Evolutionary conservation across 2,888 invertebrate genomes (phyloP), one percentile per base, ranked within the genome.

Genomic region (Drosophila macrospina): DNA sequence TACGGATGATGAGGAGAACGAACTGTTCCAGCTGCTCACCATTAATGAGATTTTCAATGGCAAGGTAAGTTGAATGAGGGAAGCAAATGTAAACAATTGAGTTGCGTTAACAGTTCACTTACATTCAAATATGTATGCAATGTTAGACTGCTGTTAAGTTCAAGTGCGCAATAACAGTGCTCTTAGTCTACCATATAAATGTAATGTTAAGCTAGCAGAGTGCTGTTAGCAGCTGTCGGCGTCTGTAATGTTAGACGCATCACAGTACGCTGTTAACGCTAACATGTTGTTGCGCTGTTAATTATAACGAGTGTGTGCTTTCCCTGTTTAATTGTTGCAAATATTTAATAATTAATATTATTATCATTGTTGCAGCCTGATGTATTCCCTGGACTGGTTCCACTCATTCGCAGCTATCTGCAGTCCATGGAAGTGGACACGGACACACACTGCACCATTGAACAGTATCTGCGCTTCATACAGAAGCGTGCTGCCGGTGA

Each of bases 31-130:
- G 0, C 94, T 96, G 85, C 96, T 99, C 96, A 96, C 97, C n/a
- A 94, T 99, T 76, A 95, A 98, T 91, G 98, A 99, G 93, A 99
- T 99, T 88, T 97, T 99, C 85, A 99, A 99, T 92, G 99, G 99
- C 90, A 96, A 91, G 86, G 90, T 92, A 62, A 28, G 28, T 6
- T 4, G n/a, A n/a, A n/a, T n/a, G n/a, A n/a, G n/a, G n/a, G n/a
- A n/a, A n/a, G n/a, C n/a, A n/a, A n/a, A n/a, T n/a, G n/a, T n/a
- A 20, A 20, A 20, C 20, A 20, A 20, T 20, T 1, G 2, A 20
- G 3, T 20, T 20, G 20, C 20, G 3, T 20, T 20, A 20, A 20
- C 20, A 20, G 20, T 20, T 20, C 20, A 20, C 2, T 20, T 20
- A 20, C 20, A 20, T 20, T 1, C 20, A 20, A 20, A 2, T 20